Base-by-base conservation (phyloP, 1,140 invertebrate genomes). In the Chymomyza costata region DNA sequence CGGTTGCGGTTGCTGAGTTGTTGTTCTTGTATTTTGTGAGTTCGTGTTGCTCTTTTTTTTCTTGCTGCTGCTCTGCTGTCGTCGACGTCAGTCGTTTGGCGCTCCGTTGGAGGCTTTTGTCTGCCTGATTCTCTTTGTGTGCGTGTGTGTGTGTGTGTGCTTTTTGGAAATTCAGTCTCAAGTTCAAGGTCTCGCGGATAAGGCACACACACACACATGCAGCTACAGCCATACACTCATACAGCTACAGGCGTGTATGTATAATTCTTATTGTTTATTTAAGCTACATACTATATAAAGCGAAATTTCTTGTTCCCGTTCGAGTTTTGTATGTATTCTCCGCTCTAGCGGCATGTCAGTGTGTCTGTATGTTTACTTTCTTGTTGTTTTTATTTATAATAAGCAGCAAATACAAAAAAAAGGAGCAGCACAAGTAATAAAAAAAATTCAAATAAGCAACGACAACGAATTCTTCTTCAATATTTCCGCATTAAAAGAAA, bases 101-200 rank as follows among this genome's bases (percentile, higher is more conserved):
- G 32, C 43, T 15, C 34, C 35, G 45, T 45, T 55, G 52, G 53
- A 32, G 47, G 34, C 56, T 53, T 34, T 47, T 54, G 40, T 55
- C 31, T 55, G 46, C 34, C 14, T 41, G 43, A 31, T 16, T 34
- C 15, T 58, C 31, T 46, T 30, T 48, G 46, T 44, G 16, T 38
- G 18, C 51, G 32, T 60, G 21, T 51, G 43, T 61, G 63, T 55
- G 58, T 39, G 35, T 53, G 68, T 81, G 44, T 60, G 73, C 73
- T 80, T 84, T 84, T 84, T 84, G 82, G 82, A 84, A 84, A 84
- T 84, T 84, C 82, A 83, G 82, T 84, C 82, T 84, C 82, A 84
- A 84, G 82, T 84, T 84, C 82, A 84, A 84, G 82, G 82, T 84
- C 81, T 83, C 81, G 71, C 74, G 81, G 74, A 83, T 83, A 73